A percentile compares a stretch with the other conserved stretches of the same genome.
Conservation (phyloP, 2,888 invertebrate species). For the Hypomecis atomaria region DNA sequence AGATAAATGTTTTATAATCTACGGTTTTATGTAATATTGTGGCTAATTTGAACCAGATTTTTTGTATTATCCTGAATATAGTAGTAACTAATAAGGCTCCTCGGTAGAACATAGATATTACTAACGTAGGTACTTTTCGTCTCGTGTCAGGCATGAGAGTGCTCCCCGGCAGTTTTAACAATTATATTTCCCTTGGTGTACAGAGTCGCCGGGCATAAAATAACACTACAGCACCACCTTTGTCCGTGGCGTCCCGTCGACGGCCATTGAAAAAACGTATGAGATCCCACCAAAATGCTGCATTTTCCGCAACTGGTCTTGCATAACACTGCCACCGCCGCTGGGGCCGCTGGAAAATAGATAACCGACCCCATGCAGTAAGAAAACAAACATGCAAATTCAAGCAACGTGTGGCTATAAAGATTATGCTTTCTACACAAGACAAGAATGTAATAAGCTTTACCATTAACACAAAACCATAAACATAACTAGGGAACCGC, state of each 20-base stretch:
- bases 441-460: too few species aligned
- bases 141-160: conserved; percentile 46
- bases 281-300: conserved; percentile 53
- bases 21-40: too few species aligned
- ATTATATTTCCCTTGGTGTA: conserved; percentile 56
- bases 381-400: conserved; percentile 6
- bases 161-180: conserved; percentile 52
- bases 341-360: conserved; percentile 32
- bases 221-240: conserved; percentile 54
- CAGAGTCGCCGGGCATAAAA: conserved; percentile 52
- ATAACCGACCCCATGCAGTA: conserved; percentile 30
- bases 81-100: too few species aligned
- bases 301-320: conserved; percentile 47
- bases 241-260: background rate
- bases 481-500: too few species aligned
- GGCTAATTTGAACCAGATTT: too few species aligned
- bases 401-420: background rate
- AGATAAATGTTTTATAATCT: too few species aligned
- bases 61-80: too few species aligned
- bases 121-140: too few species aligned
- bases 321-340: conserved; percentile 51
- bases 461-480: too few species aligned
- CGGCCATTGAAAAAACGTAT: conserved; percentile 46
- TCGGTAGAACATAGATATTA: too few species aligned
- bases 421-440: too few species aligned